Evolutionary conservation across 2,113 vertebrate genomes (phyloP).

Genomic region (Oreocharis arfaki): DNA sequence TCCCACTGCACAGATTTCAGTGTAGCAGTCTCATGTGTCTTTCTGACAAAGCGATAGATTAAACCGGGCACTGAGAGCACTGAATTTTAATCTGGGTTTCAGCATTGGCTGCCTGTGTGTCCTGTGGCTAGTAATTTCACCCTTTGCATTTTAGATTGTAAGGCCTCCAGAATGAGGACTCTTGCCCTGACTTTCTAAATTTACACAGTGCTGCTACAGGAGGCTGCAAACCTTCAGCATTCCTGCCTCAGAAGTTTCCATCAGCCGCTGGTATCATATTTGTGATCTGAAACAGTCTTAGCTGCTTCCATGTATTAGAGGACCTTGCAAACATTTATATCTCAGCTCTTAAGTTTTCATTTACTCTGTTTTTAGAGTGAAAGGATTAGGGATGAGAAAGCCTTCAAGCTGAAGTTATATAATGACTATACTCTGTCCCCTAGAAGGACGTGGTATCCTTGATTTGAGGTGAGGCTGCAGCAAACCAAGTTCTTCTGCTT

Average conservation of each 20-base stretch:
- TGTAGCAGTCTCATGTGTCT: neutral
- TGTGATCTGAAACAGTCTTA: neutral
- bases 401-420: neutral
- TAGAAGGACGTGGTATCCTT: neutral
- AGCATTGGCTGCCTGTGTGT: neutral
- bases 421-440: neutral
- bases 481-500: neutral
- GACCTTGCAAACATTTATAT: neutral
- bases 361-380: neutral
- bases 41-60: neutral
- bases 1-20: constrained; percentile 11
- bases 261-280: fast-evolving
- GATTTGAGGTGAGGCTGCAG: neutral
- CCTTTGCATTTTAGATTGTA: neutral
- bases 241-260: neutral
- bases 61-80: neutral
- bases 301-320: neutral
- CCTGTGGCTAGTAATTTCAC: neutral
- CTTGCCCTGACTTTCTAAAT: neutral
- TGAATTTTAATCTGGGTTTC: neutral
- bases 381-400: neutral
- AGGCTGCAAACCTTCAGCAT: neutral
- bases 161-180: neutral
- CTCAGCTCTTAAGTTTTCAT: neutral
- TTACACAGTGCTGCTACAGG: neutral